Evolutionary conservation across 2,797 vertebrate species (phyloP).

Genomic region (Cyclopterus lumpus): DNA sequence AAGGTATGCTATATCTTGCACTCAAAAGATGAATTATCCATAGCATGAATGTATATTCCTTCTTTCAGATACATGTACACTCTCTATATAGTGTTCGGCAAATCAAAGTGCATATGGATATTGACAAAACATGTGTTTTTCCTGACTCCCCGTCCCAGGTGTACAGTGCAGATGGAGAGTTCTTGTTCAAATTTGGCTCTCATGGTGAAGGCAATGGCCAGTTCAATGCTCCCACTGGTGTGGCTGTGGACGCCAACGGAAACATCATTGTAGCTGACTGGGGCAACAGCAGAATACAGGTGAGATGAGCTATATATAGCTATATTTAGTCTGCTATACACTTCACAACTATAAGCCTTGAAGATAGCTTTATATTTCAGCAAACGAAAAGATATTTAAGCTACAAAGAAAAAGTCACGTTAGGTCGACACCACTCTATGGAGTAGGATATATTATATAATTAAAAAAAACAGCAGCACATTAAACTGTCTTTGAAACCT

Average conservation of each 20-base stretch:
- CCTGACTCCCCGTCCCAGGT: slow-evolving; percentile 81
- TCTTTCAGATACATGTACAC: not conserved
- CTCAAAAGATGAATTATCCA: not conserved
- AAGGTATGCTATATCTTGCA: slow-evolving; percentile 82
- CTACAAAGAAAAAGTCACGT: not conserved
- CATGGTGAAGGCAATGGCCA: slow-evolving; percentile 97
- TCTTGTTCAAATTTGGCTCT: slow-evolving; percentile 97
- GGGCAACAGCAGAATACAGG: slow-evolving; percentile 98
- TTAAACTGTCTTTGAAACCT: not conserved
- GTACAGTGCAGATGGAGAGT: slow-evolving; percentile 95
- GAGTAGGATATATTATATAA: not conserved
- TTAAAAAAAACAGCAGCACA: not conserved
- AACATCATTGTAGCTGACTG: slow-evolving; percentile 98
- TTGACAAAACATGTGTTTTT: not conserved
- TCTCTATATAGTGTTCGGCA: not conserved
- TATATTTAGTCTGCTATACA: not conserved
- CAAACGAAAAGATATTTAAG: not conserved
- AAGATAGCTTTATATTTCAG: not conserved
- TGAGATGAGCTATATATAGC: slow-evolving; percentile 37
- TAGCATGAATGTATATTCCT: not conserved
- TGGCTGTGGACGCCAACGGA: slow-evolving; percentile 93
- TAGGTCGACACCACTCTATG: not conserved
- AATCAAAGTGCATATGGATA: not conserved
- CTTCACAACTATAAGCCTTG: not conserved
- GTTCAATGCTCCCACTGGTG: slow-evolving; percentile 96